Base-by-base conservation (phyloP, 2,797 vertebrate species). In the Gymnocypris eckloni region DNA sequence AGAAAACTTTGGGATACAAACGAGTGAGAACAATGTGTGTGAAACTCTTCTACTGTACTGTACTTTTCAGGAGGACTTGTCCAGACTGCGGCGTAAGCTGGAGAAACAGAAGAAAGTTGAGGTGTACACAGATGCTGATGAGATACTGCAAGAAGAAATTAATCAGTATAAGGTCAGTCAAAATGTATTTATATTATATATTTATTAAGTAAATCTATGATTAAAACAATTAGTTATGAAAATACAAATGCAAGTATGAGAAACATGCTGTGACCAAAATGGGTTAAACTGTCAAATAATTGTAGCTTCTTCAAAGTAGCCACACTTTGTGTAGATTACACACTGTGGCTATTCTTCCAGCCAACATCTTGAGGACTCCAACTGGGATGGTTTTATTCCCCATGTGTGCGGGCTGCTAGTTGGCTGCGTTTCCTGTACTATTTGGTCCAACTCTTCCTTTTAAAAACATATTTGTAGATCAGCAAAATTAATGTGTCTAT, bases 71-170 rank as follows among this genome's bases (percentile, higher is more conserved):
- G 97, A 98, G 94, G 97, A 98, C 79, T 95, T 98, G 71, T 98
- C 97, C 25, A 94, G 97, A 81, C 95, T 98, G 66, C 94, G 97
- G 6, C 94, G 97, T 73, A 98, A 97, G 91, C 93, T 98, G 90
- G 97, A 98, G 92, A 98, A 98, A 78, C 97, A 98, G 93, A 97
- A 97, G 91, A 99, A 99, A 91, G 97, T 99, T 89, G 97, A 99
- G 90, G 97, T 99, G 39, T 99, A 98, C 77, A 97, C 97, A 0
- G 97, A 99, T 22, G 97, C 97, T 0, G 97, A 98, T 10, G 97
- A 98, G 92, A 98, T 98, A 92, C 92, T 98, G 41, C 97, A 98
- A 92, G 97, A 98, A 91, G 97, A 98, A 93, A 98, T 98, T 91
- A 98, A 98, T 92, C 97, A 98, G 87, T 98, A 98, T 89, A 97